These are phyloP conservation scores for Philotrypesis tridentata DNA, from an alignment of 1,140 invertebrate species.

Conservation along the genomic window DNA sequence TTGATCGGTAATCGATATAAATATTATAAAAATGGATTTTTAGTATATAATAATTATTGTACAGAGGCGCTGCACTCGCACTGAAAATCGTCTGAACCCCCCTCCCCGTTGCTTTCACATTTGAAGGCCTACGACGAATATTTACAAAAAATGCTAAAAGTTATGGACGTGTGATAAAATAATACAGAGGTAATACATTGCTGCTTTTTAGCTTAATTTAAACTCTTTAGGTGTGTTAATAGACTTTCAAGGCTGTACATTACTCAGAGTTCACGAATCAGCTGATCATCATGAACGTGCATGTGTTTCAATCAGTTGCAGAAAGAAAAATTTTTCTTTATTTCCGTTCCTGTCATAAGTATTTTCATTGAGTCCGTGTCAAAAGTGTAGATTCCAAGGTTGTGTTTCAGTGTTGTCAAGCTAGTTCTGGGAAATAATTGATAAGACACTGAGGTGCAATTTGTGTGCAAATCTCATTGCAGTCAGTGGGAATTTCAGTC, in stretches of 20 bases:
- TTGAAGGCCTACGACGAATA: no score
- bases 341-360: not conserved
- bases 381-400: not conserved
- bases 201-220: no score
- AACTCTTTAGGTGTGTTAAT: no score
- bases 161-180: no score
- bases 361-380: not conserved
- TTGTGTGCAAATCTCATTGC: not conserved
- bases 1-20: no score
- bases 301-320: not conserved
- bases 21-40: no score
- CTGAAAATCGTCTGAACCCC: no score
- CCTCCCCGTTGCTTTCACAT: no score
- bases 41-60: no score
- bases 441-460: not conserved
- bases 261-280: not conserved
- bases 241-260: not conserved
- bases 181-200: no score
- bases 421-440: not conserved
- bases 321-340: not conserved
- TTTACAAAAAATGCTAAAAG: no score
- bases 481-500: not conserved
- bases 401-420: not conserved
- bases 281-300: not conserved
- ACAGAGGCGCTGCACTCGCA: no score